These are phyloP conservation scores for Cosmopolites sordidus DNA, from an alignment of 2,888 invertebrate species.

Conservation along the genomic window DNA sequence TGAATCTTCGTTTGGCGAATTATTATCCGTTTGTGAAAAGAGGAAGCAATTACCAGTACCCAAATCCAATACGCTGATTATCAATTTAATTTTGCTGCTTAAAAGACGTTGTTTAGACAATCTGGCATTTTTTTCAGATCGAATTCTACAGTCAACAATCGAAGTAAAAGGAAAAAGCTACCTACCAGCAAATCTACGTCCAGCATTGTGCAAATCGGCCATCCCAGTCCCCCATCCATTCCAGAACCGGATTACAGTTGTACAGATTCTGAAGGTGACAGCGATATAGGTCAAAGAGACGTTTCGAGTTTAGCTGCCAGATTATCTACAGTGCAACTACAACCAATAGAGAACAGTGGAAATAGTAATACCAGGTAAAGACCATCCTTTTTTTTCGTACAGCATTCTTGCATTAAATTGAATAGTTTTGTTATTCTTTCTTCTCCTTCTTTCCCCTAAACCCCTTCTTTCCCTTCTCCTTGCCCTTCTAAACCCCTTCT, in stretches of 20 bases:
- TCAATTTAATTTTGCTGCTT: too few species aligned
- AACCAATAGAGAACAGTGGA: constrained; percentile 65
- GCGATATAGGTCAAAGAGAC: constrained; percentile 50
- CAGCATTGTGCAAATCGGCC: constrained; percentile 39
- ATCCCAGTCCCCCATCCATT: constrained; percentile 61
- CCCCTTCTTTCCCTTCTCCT: too few species aligned
- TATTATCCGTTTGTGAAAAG: too few species aligned
- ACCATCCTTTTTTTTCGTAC: too few species aligned
- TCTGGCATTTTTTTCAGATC: constrained; percentile 37
- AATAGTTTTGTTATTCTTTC: too few species aligned
- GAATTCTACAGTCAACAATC: constrained; percentile 39
- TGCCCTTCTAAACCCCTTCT: too few species aligned
- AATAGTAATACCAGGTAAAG: constrained; percentile 67
- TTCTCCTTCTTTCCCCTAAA: too few species aligned
- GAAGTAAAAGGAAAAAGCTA: constrained; percentile 46
- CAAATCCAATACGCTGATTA: too few species aligned
- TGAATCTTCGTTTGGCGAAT: too few species aligned
- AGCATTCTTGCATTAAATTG: too few species aligned
- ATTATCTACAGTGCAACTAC: constrained; percentile 44
- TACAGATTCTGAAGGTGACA: constrained; percentile 73
- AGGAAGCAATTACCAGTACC: too few species aligned
- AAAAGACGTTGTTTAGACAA: too few species aligned
- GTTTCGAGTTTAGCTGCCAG: constrained; percentile 52
- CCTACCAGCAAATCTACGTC: constrained; percentile 46
- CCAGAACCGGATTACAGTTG: constrained; percentile 90